Base-by-base conservation (phyloP, 2,888 invertebrate species). In the Thalpophila matura region DNA sequence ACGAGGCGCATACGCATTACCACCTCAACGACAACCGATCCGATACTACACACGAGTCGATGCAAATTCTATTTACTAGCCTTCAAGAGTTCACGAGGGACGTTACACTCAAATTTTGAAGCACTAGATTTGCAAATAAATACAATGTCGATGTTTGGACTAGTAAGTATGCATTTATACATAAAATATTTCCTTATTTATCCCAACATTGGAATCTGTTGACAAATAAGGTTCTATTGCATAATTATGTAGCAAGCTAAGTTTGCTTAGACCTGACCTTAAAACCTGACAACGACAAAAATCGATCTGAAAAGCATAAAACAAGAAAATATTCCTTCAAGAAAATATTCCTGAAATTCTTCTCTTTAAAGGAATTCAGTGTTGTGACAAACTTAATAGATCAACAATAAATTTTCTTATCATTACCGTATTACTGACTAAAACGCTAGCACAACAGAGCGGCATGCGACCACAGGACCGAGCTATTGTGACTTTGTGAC, bases 101-200 rank as follows among this genome's bases (percentile, higher is more conserved):
- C 14, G 10, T 49, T 68, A 43, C 20, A 49, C 47, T 49, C 31
- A 46, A 59, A 42, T 37, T 68, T 67, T 43, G 7, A 42, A 42
- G 47, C 7, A 68, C 43, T 47, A 3, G n/a, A 49, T 61, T 68
- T 53, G 22, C 27, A 53, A 49, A 67, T 16, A 42, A 20, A 46
- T 31, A 12, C 16, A 3, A 27, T n/a, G 22, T 22, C 20, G 16
- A 22, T 33, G 35, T 43, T 46, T 54, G 10, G 61, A 68, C 72
- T 70, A 38, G 10, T 53, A 38, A 40, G 12, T 49, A 65, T 64
- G 42, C 57, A 69, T 58, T 47, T 59, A 55, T 29, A 38, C 24
- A 37, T 53, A 33, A n/a, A 14, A n/a, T 29, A 59, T 74, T 77
- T 59, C 59, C 71, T 77, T 71, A 61, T 76, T 47, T 24, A 70